Percentiles rank a stretch among this genome's conserved stretches.
Conservation (phyloP, 64 coral and sea anemone genomes). For the Montipora foliosa region DNA sequence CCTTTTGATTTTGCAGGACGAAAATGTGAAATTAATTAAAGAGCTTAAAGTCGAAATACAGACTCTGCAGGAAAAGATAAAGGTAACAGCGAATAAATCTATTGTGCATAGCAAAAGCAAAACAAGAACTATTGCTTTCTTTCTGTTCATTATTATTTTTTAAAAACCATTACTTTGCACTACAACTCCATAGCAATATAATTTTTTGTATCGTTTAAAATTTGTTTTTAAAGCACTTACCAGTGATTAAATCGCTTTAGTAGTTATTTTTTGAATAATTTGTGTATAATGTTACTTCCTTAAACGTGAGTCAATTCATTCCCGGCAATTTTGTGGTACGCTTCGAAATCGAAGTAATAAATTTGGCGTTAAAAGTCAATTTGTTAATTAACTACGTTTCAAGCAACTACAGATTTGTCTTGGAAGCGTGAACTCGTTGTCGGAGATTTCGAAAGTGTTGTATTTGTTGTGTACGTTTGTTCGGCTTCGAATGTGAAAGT, state of each 20-base stretch:
- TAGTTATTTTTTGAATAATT: background rate
- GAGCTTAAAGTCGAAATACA: slow-evolving; percentile 92
- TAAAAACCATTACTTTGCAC: background rate
- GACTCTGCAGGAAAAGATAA: slow-evolving; percentile 68
- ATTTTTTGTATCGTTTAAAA: background rate
- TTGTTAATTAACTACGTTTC: background rate
- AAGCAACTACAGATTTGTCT: background rate
- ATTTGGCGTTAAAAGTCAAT: background rate
- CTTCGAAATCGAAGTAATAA: background rate
- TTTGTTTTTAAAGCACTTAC: background rate
- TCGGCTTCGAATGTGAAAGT: background rate
- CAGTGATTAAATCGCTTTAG: background rate
- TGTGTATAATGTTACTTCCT: background rate
- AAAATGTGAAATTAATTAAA: slow-evolving; percentile 94
- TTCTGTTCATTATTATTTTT: background rate
- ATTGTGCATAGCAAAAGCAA: background rate
- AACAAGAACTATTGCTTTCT: background rate
- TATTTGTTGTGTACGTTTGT: background rate
- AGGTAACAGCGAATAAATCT: slow-evolving; percentile 57
- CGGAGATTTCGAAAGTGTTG: too few relatives aligned
- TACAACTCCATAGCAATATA: too few relatives aligned
- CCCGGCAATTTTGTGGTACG: too few relatives aligned
- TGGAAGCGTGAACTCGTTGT: background rate
- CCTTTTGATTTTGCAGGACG: slow-evolving; percentile 76
- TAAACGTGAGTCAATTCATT: background rate